Percentiles rank a stretch among this genome's conserved stretches.
Evolutionary conservation across 2,797 vertebrate species (phyloP).

Genomic region (Gadopsis marmoratus): DNA sequence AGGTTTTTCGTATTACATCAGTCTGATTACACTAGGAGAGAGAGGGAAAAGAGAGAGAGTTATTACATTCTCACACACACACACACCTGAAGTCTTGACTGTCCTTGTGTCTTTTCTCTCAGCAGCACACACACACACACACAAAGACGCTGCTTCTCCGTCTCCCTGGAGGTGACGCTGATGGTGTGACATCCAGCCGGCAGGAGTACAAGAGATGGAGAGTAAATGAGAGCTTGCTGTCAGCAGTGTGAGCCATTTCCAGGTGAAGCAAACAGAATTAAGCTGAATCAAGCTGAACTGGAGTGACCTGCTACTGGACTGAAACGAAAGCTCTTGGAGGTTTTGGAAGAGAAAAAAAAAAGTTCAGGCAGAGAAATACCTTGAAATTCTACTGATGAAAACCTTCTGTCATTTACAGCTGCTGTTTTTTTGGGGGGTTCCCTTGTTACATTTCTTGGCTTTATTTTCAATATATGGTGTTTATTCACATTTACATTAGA

Average conservation of each 20-base stretch:
- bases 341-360: background rate
- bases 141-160: conserved; percentile 28
- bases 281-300: conserved; percentile 59
- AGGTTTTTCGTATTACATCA: conserved; percentile 2
- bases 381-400: conserved; percentile 43
- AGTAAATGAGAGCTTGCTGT: conserved; percentile 27
- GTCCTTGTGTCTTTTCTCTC: conserved; percentile 13
- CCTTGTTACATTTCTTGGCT: background rate
- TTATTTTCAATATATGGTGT: background rate
- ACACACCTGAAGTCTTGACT: background rate
- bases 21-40: conserved; percentile 2
- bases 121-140: conserved; percentile 4
- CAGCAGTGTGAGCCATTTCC: conserved; percentile 41
- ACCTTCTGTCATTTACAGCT: background rate
- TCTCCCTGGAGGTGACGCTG: conserved; percentile 59
- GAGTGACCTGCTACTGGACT: conserved; percentile 41
- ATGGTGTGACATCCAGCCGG: conserved; percentile 44
- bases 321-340: conserved; percentile 44
- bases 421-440: background rate
- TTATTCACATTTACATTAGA: background rate
- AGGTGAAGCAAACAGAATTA: conserved; percentile 62
- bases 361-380: conserved; percentile 11
- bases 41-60: background rate
- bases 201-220: conserved; percentile 1
- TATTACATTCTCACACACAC: background rate